Evolutionary conservation across 2,113 vertebrate species (phyloP).

Genomic region (Notothenia rossii): DNA sequence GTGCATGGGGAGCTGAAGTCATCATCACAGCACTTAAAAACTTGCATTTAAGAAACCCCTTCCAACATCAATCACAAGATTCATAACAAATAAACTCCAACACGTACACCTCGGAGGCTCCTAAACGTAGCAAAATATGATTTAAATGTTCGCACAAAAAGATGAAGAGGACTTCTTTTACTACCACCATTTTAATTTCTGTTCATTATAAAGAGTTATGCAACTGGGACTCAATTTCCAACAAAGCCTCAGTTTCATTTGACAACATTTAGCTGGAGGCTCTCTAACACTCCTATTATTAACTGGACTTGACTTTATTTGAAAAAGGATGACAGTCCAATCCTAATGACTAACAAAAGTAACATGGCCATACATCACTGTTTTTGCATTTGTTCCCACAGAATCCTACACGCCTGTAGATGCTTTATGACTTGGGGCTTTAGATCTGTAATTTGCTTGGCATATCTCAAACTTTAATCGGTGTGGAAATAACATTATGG

Average conservation of each 20-base stretch:
- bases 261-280: neutral
- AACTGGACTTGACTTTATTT: neutral
- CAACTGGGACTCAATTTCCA: neutral
- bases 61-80: slow-evolving; percentile 4
- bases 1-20: slow-evolving; percentile 7
- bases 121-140: neutral
- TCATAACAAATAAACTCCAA: slow-evolving; percentile 1
- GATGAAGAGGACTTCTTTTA: neutral
- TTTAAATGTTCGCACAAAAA: neutral
- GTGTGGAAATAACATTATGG: neutral
- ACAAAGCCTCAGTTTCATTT: neutral
- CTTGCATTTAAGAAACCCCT: slow-evolving; percentile 4
- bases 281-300: no score
- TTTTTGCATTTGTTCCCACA: no score
- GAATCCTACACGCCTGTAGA: neutral
- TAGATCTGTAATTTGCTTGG: neutral
- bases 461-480: no score
- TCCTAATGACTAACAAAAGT: neutral
- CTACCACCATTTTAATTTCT: neutral
- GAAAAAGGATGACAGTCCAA: neutral
- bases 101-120: neutral
- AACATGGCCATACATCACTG: no score
- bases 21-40: slow-evolving; percentile 10
- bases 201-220: neutral
- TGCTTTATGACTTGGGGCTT: neutral